Evolutionary conservation across 2,797 vertebrate species (phyloP).

Genomic region (Necrosyrtes monachus): DNA sequence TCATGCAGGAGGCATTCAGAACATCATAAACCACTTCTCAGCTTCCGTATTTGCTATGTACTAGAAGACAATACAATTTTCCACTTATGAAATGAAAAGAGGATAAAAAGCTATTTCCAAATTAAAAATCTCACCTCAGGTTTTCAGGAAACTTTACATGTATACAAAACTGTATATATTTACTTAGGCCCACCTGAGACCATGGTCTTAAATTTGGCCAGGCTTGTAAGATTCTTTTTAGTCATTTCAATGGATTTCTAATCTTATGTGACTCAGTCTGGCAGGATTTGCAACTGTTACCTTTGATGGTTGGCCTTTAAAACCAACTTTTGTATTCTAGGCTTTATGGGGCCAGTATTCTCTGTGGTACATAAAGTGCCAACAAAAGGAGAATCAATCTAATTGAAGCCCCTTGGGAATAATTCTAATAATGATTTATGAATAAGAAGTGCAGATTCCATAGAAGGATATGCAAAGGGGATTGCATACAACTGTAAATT

Average conservation of each 20-base stretch:
- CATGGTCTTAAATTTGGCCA: not conserved
- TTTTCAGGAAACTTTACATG: not conserved
- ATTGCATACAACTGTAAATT: not conserved
- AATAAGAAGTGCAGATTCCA: not conserved
- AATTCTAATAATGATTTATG: not conserved
- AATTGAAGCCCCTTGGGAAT: not conserved
- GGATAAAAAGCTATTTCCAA: not conserved
- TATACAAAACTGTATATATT: not conserved
- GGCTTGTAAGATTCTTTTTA: not conserved
- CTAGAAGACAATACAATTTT: not conserved
- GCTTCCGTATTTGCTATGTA: not conserved
- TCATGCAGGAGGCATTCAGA: not conserved
- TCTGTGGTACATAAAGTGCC: not conserved
- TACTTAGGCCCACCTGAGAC: not conserved
- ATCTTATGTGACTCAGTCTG: not conserved
- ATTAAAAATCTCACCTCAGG: not conserved
- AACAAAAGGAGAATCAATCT: not conserved
- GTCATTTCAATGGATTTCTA: not conserved
- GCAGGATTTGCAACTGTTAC: not conserved
- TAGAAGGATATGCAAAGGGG: not conserved
- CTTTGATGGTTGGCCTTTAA: not conserved
- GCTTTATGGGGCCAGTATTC: no score
- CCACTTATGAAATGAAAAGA: not conserved
- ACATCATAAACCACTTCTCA: not conserved
- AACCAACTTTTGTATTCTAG: not conserved